phyloP scores from a whole-genome alignment of 2,797 vertebrate species.

The Phoebastria nigripes region DNA sequence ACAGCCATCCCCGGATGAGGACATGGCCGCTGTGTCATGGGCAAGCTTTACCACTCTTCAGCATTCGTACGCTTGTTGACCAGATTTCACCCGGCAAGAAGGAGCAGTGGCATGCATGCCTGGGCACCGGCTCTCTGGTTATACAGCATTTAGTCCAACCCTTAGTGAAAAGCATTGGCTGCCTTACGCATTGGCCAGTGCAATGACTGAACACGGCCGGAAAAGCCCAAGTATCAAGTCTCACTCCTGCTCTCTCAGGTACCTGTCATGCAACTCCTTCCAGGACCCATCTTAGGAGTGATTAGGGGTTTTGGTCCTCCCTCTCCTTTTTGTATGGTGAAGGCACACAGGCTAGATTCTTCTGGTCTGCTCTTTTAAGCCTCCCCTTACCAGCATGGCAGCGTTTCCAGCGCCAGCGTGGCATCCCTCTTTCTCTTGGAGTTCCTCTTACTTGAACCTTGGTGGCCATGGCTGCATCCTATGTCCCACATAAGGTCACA shows the following conservation, averaged over 20 bases:
- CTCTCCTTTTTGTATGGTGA: neutral
- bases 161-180: neutral
- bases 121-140: neutral
- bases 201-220: neutral
- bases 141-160: neutral
- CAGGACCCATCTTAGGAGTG: neutral
- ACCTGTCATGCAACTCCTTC: neutral
- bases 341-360: neutral
- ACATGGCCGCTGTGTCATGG: accelerated
- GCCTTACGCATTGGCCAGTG: neutral
- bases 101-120: accelerated
- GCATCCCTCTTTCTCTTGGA: neutral
- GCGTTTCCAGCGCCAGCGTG: neutral
- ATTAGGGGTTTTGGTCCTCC: neutral
- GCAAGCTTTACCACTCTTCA: neutral
- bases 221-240: neutral
- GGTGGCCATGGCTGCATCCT: neutral
- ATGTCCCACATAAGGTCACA: neutral
- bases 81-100: neutral
- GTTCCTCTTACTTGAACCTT: neutral
- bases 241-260: neutral
- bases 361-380: neutral
- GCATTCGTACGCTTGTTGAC: neutral
- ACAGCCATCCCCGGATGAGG: neutral
- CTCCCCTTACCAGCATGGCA: neutral